Base-by-base conservation (phyloP, 2,888 invertebrate species). In the Agriotes lineatus region DNA sequence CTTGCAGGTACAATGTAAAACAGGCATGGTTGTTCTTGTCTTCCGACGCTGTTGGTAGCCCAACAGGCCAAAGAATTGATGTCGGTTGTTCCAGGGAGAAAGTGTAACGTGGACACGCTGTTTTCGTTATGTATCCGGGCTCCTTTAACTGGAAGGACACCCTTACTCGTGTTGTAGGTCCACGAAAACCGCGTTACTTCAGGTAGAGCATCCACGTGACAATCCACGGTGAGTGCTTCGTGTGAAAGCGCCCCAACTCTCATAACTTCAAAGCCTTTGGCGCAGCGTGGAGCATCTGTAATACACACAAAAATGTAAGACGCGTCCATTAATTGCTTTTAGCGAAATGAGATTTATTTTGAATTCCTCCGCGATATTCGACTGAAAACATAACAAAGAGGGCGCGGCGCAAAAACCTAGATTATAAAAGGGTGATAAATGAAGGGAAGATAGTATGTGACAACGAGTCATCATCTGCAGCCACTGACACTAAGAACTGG, bases 21-120 rank as follows among this genome's bases (percentile, higher is more conserved):
- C 61, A 93, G 85, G 80, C 96, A 96, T 0, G 96, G 95, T 71
- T 88, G 88, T 72, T 89, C 86, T 84, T 96, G 96, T 74, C 91
- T 89, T 22, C 96, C 96, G 12, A 95, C 91, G 72, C 89, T 89
- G 82, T 96, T 96, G 82, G 90, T 91, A 2, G 95, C 95, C 95
- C 95, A 95, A 81, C 96, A 96, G 3, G 94, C 93, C 18, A 96
- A 85, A 77, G 94, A 94, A 69, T 95, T 95, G 74, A 94, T 88
- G 80, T 95, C 95, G 50, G 82, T 75, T 2, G 76, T 75, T n/a
- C 77, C 81, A n/a, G 88, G 87, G 5, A 85, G 86, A 79, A 90
- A 90, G 72, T 87, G 86, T 72, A 93, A 85, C 78, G 84, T 82
- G 71, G 87, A 87, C 69, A 85, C 80, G 69, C 86, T 83, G 45